A percentile compares a stretch with the other conserved stretches of the same genome.
These are phyloP conservation scores for Mythimna lalbum DNA, from an alignment of 2,888 invertebrate species.

Conservation along the genomic window DNA sequence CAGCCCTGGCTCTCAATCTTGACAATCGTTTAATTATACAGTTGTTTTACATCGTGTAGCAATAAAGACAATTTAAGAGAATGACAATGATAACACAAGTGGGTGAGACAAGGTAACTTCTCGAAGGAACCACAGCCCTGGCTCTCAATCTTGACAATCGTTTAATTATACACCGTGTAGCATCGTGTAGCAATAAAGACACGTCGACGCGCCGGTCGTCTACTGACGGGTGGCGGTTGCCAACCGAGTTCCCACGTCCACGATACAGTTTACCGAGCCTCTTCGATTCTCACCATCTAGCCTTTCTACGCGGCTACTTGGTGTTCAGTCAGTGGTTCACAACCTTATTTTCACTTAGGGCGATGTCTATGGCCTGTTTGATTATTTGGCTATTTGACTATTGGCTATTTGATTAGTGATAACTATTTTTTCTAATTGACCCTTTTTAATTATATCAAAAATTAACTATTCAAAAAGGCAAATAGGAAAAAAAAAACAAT, in stretches of 20 bases:
- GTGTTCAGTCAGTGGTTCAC: background rate
- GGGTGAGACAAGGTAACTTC: too few relatives aligned
- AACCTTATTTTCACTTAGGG: background rate
- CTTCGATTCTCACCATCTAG: conserved; percentile 56
- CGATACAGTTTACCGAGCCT: conserved; percentile 38
- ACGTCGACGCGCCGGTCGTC: background rate
- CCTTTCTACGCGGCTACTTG: conserved; percentile 13
- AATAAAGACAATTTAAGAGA: conserved; percentile 9
- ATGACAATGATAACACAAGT: too few relatives aligned
- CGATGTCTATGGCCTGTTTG: background rate
- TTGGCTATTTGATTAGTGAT: too few relatives aligned
- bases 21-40: conserved; percentile 19
- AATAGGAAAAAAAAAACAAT: too few relatives aligned
- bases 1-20: background rate
- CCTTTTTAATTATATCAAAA: too few relatives aligned
- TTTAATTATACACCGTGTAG: conserved; percentile 25
- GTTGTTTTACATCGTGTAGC: conserved; percentile 20
- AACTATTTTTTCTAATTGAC: too few relatives aligned
- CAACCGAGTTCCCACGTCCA: conserved; percentile 55
- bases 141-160: conserved; percentile 7
- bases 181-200: conserved; percentile 16
- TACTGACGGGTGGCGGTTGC: conserved; percentile 31
- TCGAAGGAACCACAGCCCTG: too few relatives aligned
- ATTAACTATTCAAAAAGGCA: too few relatives aligned
- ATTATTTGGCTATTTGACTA: background rate